These are phyloP conservation scores for Sternotherus odoratus DNA, from an alignment of 2,797 vertebrate genomes.

Conservation along the genomic window DNA sequence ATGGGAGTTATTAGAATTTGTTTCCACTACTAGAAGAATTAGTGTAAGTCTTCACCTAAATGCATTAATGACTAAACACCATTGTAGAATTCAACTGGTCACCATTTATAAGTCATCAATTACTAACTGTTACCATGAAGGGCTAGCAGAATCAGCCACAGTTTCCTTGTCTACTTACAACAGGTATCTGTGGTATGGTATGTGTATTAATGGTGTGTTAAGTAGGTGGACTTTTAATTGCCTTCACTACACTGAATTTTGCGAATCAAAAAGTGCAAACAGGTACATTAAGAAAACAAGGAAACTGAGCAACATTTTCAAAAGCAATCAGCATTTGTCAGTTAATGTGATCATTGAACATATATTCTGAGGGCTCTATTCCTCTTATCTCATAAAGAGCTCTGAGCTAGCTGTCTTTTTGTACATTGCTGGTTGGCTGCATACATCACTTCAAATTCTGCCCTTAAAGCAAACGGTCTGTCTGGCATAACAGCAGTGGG, in stretches of 20 bases:
- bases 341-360: background rate
- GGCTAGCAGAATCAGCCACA: constrained; percentile 23
- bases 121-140: constrained; percentile 52
- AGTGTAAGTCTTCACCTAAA: constrained; percentile 1
- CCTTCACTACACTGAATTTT: constrained; percentile 23
- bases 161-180: constrained; percentile 44
- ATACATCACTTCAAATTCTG: background rate
- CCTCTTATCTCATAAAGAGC: background rate
- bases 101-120: background rate
- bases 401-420: background rate
- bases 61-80: constrained; percentile 35
- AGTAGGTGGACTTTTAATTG: constrained; percentile 47
- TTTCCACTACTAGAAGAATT: background rate
- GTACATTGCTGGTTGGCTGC: background rate
- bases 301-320: background rate
- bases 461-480: background rate
- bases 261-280: background rate
- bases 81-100: background rate
- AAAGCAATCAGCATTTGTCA: background rate
- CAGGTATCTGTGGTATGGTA: constrained; percentile 51
- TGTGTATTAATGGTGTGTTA: constrained; percentile 39
- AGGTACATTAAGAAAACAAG: background rate
- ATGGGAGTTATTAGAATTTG: constrained; percentile 39
- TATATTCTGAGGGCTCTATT: background rate
- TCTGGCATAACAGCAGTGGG: background rate